These are phyloP conservation scores for Eurosta solidaginis DNA, from an alignment of 1,140 invertebrate species.

Conservation along the genomic window DNA sequence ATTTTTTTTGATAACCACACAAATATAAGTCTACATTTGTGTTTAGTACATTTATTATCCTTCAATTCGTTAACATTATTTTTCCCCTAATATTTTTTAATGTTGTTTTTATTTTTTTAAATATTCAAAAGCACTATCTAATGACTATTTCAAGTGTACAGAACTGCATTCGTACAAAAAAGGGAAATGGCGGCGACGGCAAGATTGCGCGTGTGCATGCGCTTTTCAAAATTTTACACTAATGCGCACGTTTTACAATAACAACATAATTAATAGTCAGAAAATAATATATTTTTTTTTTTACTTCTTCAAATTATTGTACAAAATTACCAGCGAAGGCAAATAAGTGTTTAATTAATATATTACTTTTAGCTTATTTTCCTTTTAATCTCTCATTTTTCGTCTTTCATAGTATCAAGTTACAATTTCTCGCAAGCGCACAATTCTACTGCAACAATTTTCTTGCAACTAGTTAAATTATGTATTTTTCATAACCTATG, in stretches of 20 bases:
- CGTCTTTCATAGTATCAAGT: background rate
- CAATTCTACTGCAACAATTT: background rate
- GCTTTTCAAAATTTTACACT: background rate
- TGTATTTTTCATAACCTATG: background rate
- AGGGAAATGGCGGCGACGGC: background rate
- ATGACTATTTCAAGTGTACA: background rate
- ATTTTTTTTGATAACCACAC: too few species aligned
- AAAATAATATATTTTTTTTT: background rate
- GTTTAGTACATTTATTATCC: background rate
- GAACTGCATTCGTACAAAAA: background rate
- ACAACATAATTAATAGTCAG: too few species aligned
- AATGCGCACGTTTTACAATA: too few species aligned
- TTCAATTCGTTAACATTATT: background rate
- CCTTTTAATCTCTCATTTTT: background rate
- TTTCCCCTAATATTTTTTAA: background rate
- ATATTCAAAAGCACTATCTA: slow-evolving; percentile 16
- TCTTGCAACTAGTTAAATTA: too few species aligned
- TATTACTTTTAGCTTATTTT: background rate
- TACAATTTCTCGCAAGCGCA: slow-evolving; percentile 6
- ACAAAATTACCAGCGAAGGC: slow-evolving; percentile 23
- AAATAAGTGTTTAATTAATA: background rate
- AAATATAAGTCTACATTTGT: too few species aligned
- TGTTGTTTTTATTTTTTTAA: background rate
- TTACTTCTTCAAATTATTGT: slow-evolving; percentile 9
- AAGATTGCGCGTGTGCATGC: too few species aligned